Conservation (phyloP, 2,113 vertebrate species). For the Cebus imitator region DNA sequence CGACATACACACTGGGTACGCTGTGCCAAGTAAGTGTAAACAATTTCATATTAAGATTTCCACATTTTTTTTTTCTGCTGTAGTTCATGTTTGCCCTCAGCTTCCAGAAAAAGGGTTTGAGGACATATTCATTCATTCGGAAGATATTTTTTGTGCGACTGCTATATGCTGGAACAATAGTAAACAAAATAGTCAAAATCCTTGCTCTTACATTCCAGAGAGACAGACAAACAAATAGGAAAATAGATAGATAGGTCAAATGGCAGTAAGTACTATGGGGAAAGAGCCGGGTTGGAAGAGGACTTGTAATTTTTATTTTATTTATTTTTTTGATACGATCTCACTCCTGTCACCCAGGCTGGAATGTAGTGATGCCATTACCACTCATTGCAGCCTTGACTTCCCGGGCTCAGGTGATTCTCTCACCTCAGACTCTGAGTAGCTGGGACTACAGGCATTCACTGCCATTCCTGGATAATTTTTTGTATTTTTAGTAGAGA, state of each 20-base stretch:
- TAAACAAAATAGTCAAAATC: background rate
- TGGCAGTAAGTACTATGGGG: background rate
- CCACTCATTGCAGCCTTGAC: no score
- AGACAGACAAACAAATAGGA: background rate
- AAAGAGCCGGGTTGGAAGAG: background rate
- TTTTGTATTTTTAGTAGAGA: no score
- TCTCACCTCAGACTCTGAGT: no score
- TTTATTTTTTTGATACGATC: no score
- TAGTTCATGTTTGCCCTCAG: background rate
- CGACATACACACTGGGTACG: conserved; percentile 95
- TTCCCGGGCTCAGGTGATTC: no score
- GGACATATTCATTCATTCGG: background rate
- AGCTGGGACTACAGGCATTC: no score
- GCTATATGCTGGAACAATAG: background rate
- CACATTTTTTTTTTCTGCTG: background rate
- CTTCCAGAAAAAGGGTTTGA: background rate
- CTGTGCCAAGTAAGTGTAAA: conserved; percentile 90
- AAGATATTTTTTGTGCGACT: background rate
- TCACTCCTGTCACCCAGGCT: no score
- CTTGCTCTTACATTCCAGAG: background rate
- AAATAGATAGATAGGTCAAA: background rate
- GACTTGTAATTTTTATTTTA: no score
- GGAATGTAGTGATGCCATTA: no score
- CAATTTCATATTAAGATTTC: background rate
- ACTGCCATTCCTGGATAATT: no score